Evolutionary conservation across 1,140 invertebrate species (phyloP), one percentile per base, ranked within the genome.

Genomic region (Penaeus japonicus): DNA sequence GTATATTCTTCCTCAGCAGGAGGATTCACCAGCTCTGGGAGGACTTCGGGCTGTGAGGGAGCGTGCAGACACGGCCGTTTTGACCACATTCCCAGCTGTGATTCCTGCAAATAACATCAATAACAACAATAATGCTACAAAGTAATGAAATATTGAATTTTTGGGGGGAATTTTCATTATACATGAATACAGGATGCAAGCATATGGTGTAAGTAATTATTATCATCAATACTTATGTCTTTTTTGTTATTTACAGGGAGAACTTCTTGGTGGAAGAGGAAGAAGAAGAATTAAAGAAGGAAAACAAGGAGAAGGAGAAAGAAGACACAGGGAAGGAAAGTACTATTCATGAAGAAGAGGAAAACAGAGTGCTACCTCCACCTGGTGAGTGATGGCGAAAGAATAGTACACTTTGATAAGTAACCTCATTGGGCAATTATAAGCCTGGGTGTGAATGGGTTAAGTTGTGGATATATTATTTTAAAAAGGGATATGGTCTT

Each of bases 271-370:
- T 84, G 27, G 80, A 88, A 57, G 87, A 88, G 30, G 87, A 83
- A 62, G 87, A 88, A 20, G 80, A 88, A 22, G 87, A 88, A 24
- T 47, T 83, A 1, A 88, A 88, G 81, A 88, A 88, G 73, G 87
- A 88, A 47, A 70, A 77, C 70, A 88, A 65, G n/a, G 87, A 88
- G 57, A 88, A 84, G 54, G 70, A 83, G 70, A 83, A 88, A 62
- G 80, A 88, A 78, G 73, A 78, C 4, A 55, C 4, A 27, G 73
- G 54, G 24, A 88, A 77, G 5, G 39, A 24, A 20, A 55, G 30
- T n/a, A 32, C 27, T 7, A 70, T 65, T 20, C n/a, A 24, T 59
- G 79, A 82, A 30, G 39, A 83, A 39, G 79, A 88, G 35, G 73
- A 75, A 83, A 75, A n/a, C 55, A n/a, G 24, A 47, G n/a, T 22